Conservation (phyloP, 2,113 vertebrate species). For the Cottus gobio region DNA sequence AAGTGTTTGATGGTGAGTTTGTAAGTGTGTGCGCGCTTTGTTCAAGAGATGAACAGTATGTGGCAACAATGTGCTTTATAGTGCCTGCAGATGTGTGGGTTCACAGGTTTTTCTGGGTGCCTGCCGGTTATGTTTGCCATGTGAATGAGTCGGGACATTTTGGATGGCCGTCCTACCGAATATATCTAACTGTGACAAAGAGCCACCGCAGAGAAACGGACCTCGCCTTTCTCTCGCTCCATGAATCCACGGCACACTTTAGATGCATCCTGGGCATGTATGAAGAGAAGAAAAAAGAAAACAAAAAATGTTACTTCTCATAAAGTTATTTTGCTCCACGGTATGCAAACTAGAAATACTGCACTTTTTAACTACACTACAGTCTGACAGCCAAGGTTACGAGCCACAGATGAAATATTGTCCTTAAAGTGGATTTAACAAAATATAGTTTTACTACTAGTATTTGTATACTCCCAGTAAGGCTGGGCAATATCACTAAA, state of each 20-base stretch:
- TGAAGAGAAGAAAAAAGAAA: slow-evolving; percentile 4
- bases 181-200: slow-evolving; percentile 86
- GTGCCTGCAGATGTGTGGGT: slow-evolving; percentile 66
- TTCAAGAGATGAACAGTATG: slow-evolving; percentile 47
- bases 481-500: not conserved
- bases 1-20: slow-evolving; percentile 4
- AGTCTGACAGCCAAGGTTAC: not conserved
- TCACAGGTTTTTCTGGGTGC: slow-evolving; percentile 39
- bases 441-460: not conserved
- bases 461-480: not conserved
- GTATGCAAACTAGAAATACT: not conserved
- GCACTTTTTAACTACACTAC: not conserved
- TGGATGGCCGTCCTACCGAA: slow-evolving; percentile 13
- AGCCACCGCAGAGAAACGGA: slow-evolving; percentile 95
- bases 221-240: slow-evolving; percentile 92
- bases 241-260: slow-evolving; percentile 93
- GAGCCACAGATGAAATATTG: not conserved
- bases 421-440: too few relatives aligned
- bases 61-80: slow-evolving; percentile 62
- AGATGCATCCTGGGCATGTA: slow-evolving; percentile 86
- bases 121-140: slow-evolving; percentile 49
- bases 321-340: not conserved
- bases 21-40: slow-evolving; percentile 47
- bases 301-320: not conserved
- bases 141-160: slow-evolving; percentile 45